Base-by-base conservation (phyloP, 2,888 invertebrate genomes). In the Drosophila acutilabella region DNA sequence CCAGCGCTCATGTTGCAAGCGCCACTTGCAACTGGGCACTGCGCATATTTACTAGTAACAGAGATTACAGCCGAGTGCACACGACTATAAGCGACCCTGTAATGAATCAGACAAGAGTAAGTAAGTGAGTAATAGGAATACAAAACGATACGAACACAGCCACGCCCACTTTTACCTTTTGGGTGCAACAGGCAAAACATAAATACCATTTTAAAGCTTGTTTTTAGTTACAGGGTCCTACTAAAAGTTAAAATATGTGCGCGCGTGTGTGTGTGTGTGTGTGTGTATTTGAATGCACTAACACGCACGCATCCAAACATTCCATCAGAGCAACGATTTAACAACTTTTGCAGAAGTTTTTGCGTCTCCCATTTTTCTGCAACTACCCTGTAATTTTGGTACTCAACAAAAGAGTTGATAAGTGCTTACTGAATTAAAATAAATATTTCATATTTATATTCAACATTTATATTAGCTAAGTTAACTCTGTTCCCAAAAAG, bases 321-420 rank as follows among this genome's bases (percentile, higher is more conserved):
- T 20, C 16, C 18, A 5, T 23, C 14, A 23, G 13, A 36, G 13
- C 45, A 14, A 7, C 60, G 36, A 44, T 23, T 53, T 61, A 50
- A 66, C 78, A 78, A 81, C 70, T 70, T 81, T 61, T 18, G 40
- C 23, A 47, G 69, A 81, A 78, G 41, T 78, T 81, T 58, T 50
- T 60, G 57, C 57, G 47, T 40, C 66, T 60, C 4, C 14, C 4
- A 4, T 23, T 44, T 42, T 38, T 52, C 16, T 16, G 23, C 1
- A 8, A 36, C 26, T 45, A 45, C 52, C 60, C 53, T 53, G 52
- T 40, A 14, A 1, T 38, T 10, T 1, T 14, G 18, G 8, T 2
- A 1, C 1, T 18, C 1, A 18, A 11, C 50, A 10, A n/a, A 10
- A 18, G 1, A 23, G 23, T 23, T 23, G 6, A 5, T 1, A 23